Evolutionary conservation across 2,888 invertebrate species (phyloP).

Genomic region (Anorthoa munda): DNA sequence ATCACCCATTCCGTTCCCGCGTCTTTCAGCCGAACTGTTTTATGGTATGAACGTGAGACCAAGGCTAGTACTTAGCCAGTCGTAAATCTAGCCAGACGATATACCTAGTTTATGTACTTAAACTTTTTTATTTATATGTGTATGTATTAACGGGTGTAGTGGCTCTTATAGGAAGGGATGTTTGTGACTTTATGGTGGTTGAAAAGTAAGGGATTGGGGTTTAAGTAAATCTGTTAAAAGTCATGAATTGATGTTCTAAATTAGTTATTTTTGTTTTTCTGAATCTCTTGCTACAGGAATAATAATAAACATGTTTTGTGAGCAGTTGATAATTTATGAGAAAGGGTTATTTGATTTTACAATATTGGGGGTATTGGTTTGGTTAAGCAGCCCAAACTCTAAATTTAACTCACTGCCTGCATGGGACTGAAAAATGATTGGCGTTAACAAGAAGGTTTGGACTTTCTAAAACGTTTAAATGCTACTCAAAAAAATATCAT

Average conservation of each 20-base stretch:
- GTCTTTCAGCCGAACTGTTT: constrained; percentile 82
- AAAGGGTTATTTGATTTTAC: too few species aligned
- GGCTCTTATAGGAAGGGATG: constrained; percentile 33
- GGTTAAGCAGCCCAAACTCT: too few species aligned
- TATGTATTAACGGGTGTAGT: constrained; percentile 48
- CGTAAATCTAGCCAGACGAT: constrained; percentile 78
- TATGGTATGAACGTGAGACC: constrained; percentile 86
- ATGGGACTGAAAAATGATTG: too few species aligned
- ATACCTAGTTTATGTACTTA: constrained; percentile 66
- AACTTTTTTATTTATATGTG: constrained; percentile 59
- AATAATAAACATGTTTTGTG: too few species aligned
- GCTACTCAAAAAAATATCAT: too few species aligned
- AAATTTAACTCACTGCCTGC: too few species aligned
- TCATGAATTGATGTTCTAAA: background rate
- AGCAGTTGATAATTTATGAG: too few species aligned
- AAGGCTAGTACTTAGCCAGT: constrained; percentile 75
- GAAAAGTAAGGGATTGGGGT: background rate
- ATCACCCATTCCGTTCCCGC: constrained; percentile 61
- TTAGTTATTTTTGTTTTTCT: background rate
- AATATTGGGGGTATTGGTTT: too few species aligned
- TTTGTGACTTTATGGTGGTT: constrained; percentile 19
- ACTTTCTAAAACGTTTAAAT: too few species aligned
- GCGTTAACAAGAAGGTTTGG: too few species aligned
- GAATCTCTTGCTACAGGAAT: too few species aligned
- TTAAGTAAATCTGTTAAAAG: background rate